Evolutionary conservation across 2,888 invertebrate genomes (phyloP).

Genomic region (Leucophenga maculata): DNA sequence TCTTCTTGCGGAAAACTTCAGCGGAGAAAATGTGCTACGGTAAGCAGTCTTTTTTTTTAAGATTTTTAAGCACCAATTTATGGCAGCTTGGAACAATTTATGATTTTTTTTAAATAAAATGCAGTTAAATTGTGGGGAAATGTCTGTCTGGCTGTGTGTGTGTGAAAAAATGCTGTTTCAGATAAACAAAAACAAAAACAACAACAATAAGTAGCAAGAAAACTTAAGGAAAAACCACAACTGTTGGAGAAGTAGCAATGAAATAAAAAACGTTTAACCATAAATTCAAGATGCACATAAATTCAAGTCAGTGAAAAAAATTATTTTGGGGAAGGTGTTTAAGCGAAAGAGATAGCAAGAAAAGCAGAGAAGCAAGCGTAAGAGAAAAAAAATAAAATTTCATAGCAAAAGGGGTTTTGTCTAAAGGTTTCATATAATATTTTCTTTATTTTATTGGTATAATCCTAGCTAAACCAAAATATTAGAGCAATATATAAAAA

Average conservation of each 20-base stretch:
- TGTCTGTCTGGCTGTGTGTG: no score
- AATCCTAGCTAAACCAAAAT: no score
- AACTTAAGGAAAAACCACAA: not conserved
- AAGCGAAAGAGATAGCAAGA: no score
- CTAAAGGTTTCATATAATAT: no score
- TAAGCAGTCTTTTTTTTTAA: not conserved
- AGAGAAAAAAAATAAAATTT: not conserved
- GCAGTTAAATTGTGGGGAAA: not conserved
- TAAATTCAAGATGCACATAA: constrained; percentile 55
- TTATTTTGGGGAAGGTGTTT: no score
- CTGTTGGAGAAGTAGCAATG: not conserved
- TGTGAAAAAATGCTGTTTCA: not conserved
- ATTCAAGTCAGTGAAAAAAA: constrained; percentile 31
- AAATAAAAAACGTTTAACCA: constrained; percentile 32
- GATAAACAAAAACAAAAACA: not conserved
- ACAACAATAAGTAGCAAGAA: not conserved
- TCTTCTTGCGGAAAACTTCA: not conserved
- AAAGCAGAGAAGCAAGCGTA: no score
- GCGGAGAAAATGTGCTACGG: not conserved
- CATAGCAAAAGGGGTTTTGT: no score
- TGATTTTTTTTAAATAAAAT: constrained; percentile 10
- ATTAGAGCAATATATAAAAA: not conserved
- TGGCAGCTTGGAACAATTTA: not conserved
- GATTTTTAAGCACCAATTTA: constrained; percentile 20
- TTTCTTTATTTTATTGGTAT: no score